Conservation (phyloP, 92 coral and sea anemone species). For the Porites lobata region DNA sequence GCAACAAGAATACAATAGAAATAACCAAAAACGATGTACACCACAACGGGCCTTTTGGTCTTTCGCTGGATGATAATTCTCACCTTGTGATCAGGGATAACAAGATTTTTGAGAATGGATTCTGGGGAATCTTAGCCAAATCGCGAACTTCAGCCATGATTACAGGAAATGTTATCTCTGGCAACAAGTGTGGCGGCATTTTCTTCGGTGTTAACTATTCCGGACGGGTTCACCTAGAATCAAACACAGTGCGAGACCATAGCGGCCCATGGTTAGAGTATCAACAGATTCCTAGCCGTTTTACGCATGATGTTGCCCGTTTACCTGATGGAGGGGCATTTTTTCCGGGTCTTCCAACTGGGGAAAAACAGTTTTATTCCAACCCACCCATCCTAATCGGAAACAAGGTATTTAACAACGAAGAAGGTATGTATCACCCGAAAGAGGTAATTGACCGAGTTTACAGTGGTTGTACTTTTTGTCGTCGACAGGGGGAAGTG, state of each 20-base stretch:
- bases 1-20: neutral
- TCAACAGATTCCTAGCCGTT: too few species aligned
- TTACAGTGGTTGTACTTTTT: conserved; percentile 36
- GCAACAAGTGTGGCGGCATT: conserved; percentile 81
- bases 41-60: conserved; percentile 48
- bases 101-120: conserved; percentile 70
- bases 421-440: conserved; percentile 56
- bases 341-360: neutral
- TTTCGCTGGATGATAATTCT: conserved; percentile 29
- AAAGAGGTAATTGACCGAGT: conserved; percentile 8
- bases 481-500: conserved; percentile 38
- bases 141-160: conserved; percentile 47
- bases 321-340: too few species aligned
- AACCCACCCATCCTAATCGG: conserved; percentile 32
- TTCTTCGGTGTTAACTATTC: conserved; percentile 49
- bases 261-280: conserved; percentile 70
- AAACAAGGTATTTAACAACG: conserved; percentile 50
- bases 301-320: too few species aligned
- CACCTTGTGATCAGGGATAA: conserved; percentile 24
- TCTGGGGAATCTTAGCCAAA: conserved; percentile 60
- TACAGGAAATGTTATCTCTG: conserved; percentile 46
- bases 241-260: conserved; percentile 66
- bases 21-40: conserved; percentile 37
- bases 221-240: conserved; percentile 44
- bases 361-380: conserved; percentile 14